A percentile compares a stretch with the other conserved stretches of the same genome.
Conservation (phyloP, 2,888 invertebrate species). For the Clivina fossor region DNA sequence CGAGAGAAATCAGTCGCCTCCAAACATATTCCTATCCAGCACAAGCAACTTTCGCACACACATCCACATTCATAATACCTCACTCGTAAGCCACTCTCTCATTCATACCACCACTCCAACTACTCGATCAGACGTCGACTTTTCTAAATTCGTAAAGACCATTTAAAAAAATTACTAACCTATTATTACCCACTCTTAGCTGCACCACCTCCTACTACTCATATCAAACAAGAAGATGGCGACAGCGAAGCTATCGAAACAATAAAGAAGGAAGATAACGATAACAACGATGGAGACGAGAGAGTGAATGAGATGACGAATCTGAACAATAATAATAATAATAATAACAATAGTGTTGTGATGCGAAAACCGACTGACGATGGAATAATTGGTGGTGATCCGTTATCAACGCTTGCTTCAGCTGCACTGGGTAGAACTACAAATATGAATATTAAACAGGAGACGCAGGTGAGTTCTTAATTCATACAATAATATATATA, state of each 20-base stretch:
- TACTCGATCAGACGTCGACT: too few species aligned
- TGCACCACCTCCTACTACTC: background rate
- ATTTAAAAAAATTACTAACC: too few species aligned
- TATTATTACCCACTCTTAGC: too few species aligned
- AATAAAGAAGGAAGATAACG: conserved; percentile 37
- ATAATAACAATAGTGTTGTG: too few species aligned
- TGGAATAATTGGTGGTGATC: conserved; percentile 47
- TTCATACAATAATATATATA: background rate
- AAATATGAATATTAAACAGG: conserved; percentile 5
- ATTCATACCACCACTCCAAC: too few species aligned
- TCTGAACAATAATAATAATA: conserved; percentile 39
- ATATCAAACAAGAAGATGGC: background rate
- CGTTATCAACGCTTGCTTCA: conserved; percentile 54
- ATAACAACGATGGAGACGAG: conserved; percentile 29
- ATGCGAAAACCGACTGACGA: too few species aligned
- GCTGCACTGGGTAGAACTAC: conserved; percentile 53
- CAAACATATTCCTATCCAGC: too few species aligned
- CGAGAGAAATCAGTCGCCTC: too few species aligned
- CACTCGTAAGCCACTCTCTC: too few species aligned
- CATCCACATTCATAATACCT: too few species aligned
- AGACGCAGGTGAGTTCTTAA: conserved; percentile 16
- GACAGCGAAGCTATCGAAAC: conserved; percentile 17
- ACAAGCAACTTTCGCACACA: too few species aligned
- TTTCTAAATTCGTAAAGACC: too few species aligned
- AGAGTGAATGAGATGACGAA: conserved; percentile 6